Conservation (phyloP, 2,888 invertebrate species). For the Keiferia lycopersicella region DNA sequence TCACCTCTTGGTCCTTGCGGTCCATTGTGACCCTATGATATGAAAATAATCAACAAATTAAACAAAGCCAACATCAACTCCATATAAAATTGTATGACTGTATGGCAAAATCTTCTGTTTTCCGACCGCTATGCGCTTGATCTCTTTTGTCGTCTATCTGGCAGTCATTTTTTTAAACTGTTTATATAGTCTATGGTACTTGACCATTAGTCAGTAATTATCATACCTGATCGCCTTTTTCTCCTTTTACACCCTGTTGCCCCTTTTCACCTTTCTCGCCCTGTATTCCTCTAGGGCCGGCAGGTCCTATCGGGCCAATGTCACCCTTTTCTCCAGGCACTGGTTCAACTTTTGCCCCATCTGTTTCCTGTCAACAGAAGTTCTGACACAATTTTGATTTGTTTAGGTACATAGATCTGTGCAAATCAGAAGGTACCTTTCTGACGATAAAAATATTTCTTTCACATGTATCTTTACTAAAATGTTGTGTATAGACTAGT, state of each 20-base stretch:
- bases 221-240: conserved; percentile 56
- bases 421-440: too few species aligned
- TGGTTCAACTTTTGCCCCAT: conserved; percentile 45
- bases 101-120: too few species aligned
- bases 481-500: too few species aligned
- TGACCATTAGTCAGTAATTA: too few species aligned
- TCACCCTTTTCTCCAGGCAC: conserved; percentile 55
- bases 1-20: conserved; percentile 51
- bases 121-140: too few species aligned
- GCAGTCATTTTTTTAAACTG: too few species aligned
- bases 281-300: conserved; percentile 79
- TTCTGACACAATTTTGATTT: conserved; percentile 44
- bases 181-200: too few species aligned
- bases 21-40: conserved; percentile 44
- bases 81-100: not conserved
- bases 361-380: conserved; percentile 59
- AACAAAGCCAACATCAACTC: not conserved
- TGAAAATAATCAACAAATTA: not conserved
- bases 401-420: not conserved
- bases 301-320: conserved; percentile 51
- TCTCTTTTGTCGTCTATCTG: too few species aligned
- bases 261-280: conserved; percentile 81
- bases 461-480: too few species aligned
- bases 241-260: conserved; percentile 76
- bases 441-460: too few species aligned